phyloP scores from a whole-genome alignment of 2,888 invertebrate genomes.

The Frankliniella fusca region DNA sequence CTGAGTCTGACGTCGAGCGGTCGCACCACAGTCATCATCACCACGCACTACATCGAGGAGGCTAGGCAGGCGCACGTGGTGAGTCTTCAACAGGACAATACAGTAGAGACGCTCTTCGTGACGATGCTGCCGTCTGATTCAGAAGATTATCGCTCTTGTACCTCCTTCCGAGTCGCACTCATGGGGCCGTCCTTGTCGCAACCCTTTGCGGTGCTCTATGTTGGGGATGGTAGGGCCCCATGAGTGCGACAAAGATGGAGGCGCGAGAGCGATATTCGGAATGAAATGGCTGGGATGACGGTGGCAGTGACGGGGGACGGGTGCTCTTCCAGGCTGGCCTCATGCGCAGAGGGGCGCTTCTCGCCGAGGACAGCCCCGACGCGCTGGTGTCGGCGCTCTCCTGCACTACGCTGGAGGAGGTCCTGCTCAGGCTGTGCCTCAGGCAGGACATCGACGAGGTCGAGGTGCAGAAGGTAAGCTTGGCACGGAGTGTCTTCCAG shows the following conservation, averaged over 20 bases:
- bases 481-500: background rate
- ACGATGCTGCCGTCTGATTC: background rate
- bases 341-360: conserved; percentile 50
- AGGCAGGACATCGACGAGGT: conserved; percentile 27
- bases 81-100: conserved; percentile 30
- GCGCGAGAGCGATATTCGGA: no score
- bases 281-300: no score
- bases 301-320: no score
- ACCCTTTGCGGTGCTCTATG: no score
- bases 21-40: conserved; percentile 50
- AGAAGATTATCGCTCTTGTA: no score
- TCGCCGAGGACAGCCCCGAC: conserved; percentile 49
- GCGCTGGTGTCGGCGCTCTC: conserved; percentile 43
- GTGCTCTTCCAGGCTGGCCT: conserved; percentile 47
- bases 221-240: no score
- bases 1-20: conserved; percentile 45
- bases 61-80: conserved; percentile 46
- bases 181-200: no score
- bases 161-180: no score
- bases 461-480: background rate
- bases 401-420: conserved; percentile 47
- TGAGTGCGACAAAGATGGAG: no score
- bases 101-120: background rate
- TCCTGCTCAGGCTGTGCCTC: conserved; percentile 47
- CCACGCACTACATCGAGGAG: conserved; percentile 55